Evolutionary conservation across 2,797 vertebrate species (phyloP).

Genomic region (Scleropages formosus): DNA sequence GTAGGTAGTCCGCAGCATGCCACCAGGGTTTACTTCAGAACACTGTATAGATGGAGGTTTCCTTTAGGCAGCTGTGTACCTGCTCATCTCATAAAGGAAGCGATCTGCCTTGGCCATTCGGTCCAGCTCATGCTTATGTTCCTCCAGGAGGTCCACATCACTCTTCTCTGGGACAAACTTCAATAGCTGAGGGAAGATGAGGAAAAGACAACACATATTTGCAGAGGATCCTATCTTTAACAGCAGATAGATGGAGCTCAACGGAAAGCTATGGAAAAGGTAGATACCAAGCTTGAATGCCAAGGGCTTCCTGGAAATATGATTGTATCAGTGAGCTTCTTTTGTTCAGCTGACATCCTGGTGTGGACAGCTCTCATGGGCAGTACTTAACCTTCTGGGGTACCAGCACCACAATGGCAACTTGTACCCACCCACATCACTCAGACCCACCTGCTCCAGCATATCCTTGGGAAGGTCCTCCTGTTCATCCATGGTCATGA

Average conservation of each 20-base stretch:
- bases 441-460: conserved; percentile 89
- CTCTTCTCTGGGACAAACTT: conserved; percentile 95
- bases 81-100: conserved; percentile 96
- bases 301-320: no score
- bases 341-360: no score
- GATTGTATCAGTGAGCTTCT: no score
- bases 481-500: conserved; percentile 96
- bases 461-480: conserved; percentile 98
- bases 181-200: conserved; percentile 73
- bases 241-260: no score
- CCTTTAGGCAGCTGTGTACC: conserved; percentile 61
- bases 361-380: no score
- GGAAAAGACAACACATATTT: neutral
- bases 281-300: no score
- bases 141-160: conserved; percentile 91
- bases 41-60: neutral
- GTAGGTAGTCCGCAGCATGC: neutral
- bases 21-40: neutral
- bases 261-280: no score
- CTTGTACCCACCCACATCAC: neutral
- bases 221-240: no score
- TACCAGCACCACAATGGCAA: neutral
- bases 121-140: conserved; percentile 94
- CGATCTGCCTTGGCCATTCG: conserved; percentile 95
- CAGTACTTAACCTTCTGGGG: no score